phyloP scores from a whole-genome alignment of 2,797 vertebrate species.

The Parambassis ranga region DNA sequence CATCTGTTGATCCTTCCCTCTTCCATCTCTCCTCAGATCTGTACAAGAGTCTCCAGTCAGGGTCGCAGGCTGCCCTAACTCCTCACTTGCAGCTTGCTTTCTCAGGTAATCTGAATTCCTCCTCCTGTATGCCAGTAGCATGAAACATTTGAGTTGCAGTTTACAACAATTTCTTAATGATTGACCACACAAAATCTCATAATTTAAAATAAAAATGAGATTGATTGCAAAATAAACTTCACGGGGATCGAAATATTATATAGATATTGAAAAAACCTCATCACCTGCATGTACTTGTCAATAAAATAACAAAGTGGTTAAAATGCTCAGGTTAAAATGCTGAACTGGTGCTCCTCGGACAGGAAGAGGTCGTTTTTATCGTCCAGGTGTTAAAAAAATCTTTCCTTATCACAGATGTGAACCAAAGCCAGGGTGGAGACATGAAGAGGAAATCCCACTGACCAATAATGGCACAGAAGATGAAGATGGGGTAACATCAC shows the following conservation, averaged over 20 bases:
- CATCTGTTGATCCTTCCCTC: constrained; percentile 37
- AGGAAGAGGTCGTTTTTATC: neutral
- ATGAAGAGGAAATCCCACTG: constrained; percentile 95
- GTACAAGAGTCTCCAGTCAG: constrained; percentile 98
- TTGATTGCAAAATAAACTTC: no score
- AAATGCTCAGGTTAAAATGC: neutral
- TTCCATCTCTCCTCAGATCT: constrained; percentile 85
- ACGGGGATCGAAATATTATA: no score
- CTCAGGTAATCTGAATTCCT: constrained; percentile 86
- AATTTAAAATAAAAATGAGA: no score
- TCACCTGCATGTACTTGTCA: no score
- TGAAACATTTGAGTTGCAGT: no score
- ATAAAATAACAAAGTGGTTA: neutral
- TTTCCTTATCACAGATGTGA: constrained; percentile 82
- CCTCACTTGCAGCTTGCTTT: constrained; percentile 96
- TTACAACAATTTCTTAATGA: no score
- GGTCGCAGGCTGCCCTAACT: constrained; percentile 93
- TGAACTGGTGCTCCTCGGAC: neutral
- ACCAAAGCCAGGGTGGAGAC: constrained; percentile 98
- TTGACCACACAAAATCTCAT: no score
- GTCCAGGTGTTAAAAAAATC: neutral
- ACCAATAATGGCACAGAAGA: constrained; percentile 72
- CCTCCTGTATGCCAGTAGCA: no score
- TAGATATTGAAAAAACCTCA: no score
- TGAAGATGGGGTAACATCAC: constrained; percentile 15